Evolutionary conservation across 1,140 invertebrate genomes (phyloP).

Genomic region (Elymnias hypermnestra): DNA sequence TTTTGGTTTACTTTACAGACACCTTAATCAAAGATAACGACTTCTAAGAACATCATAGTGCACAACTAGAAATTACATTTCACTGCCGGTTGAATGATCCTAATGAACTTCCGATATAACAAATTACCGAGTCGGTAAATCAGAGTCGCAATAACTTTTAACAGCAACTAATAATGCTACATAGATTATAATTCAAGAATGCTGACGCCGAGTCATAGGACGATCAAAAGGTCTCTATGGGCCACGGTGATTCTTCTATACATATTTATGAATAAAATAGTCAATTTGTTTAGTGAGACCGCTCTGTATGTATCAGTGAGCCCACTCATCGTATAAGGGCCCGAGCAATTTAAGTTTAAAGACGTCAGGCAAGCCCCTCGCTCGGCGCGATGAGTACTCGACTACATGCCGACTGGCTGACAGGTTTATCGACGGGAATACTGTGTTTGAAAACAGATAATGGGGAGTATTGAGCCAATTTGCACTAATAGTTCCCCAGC

Average conservation of each 20-base stretch:
- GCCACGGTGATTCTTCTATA: conserved; percentile 40
- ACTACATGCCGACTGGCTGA: conserved; percentile 17
- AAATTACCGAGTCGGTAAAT: conserved; percentile 45
- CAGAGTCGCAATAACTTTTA: conserved; percentile 31
- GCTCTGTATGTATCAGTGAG: no score
- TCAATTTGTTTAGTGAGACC: conserved; percentile 33
- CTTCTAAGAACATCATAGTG: no score
- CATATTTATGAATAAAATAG: conserved; percentile 51
- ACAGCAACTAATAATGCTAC: conserved; percentile 16
- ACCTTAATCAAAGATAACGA: no score
- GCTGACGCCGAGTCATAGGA: conserved; percentile 25
- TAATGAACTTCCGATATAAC: conserved; percentile 29
- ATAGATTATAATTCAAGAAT: conserved; percentile 17
- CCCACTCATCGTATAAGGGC: conserved; percentile 32
- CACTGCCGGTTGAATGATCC: no score
- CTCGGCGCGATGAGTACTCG: no score
- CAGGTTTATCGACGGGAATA: conserved; percentile 20
- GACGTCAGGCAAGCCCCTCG: no score
- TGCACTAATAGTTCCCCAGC: conserved; percentile 15
- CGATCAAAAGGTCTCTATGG: conserved; percentile 39
- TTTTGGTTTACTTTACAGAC: no score
- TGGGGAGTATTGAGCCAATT: conserved; percentile 7
- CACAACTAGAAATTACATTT: no score
- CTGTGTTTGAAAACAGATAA: conserved; percentile 19
- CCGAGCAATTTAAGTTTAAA: conserved; percentile 30